Base-by-base conservation (phyloP, 2,797 vertebrate species). In the Phyllotis vaccarum region DNA sequence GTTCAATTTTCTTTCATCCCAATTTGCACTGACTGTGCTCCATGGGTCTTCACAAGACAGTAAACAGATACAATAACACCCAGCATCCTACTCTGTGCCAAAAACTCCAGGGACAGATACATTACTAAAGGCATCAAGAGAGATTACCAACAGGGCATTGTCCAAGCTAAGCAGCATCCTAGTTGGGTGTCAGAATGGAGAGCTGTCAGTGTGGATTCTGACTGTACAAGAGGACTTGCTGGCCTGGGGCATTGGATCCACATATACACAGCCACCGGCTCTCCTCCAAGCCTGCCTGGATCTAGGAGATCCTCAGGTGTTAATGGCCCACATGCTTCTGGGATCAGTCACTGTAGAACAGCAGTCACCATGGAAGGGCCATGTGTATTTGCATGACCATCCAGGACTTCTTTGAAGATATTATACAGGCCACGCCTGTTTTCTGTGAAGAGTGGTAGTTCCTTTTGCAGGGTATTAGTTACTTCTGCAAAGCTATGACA, bases 21-120 rank as follows among this genome's bases (percentile, higher is more conserved):
- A 66, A 58, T 78, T 83, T 81, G 66, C 29, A 66, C 22, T 43
- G 52, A 86, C 49, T 76, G 56, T 46, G 52, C 22, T 89, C 83
- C 70, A 14, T 81, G 46, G 24, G 21, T 66, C 82, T 86, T 79
- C n/a, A 46, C 58, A 97, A 86, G 56, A 66, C 21, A 86, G 58
- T 83, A 80, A 81, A 46, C 43, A 95, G 75, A 43, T 31, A 24
- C 7, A 10, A 7, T 19, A 9, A 24, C 16, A 19, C 52, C 72
- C 46, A 29, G 16, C 43, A n/a, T 37, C 34, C 46, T 82, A 56
- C 0, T 27, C 29, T 16, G 0, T 3, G 85, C 70, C 14, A 68
- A 43, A 66, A 2, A n/a, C 62, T 79, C 34, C 6, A 10, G 17
- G 21, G 46, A 21, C 11, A 40, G 24, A 27, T 19, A 66, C 27